Evolutionary conservation across 2,888 invertebrate genomes (phyloP).

Genomic region (Macrosiphum euphorbiae): DNA sequence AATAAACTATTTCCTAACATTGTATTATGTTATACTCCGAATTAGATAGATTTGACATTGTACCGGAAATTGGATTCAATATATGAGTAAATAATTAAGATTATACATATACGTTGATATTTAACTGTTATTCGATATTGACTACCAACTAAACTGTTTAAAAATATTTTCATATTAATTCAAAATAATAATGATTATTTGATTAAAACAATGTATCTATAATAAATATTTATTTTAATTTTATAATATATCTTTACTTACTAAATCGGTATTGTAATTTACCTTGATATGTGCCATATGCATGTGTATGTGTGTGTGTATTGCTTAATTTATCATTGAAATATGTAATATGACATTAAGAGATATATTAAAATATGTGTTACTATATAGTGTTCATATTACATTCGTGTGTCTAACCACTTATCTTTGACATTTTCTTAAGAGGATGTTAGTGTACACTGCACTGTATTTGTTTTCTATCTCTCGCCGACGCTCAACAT

Average conservation of each 20-base stretch:
- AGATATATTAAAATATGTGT: neutral
- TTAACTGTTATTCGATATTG: neutral
- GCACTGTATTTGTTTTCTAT: too few relatives aligned
- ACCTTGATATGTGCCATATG: neutral
- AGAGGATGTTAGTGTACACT: too few relatives aligned
- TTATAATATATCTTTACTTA: neutral
- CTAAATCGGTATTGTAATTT: neutral
- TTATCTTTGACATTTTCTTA: neutral
- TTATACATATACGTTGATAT: neutral
- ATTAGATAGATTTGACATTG: neutral
- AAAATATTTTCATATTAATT: neutral
- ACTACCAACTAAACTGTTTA: neutral
- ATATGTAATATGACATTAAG: neutral
- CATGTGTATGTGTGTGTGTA: neutral
- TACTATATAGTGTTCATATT: neutral
- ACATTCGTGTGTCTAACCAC: neutral
- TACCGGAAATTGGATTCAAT: neutral
- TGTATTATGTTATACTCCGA: neutral
- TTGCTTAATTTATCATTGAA: neutral
- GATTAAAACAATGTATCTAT: neutral
- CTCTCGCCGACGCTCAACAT: too few relatives aligned
- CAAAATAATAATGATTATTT: neutral
- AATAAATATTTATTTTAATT: slow-evolving; percentile 2
- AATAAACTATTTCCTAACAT: neutral
- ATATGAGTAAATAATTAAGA: neutral